Evolutionary conservation across 2,113 vertebrate species (phyloP).

Genomic region (Tamias sibiricus): DNA sequence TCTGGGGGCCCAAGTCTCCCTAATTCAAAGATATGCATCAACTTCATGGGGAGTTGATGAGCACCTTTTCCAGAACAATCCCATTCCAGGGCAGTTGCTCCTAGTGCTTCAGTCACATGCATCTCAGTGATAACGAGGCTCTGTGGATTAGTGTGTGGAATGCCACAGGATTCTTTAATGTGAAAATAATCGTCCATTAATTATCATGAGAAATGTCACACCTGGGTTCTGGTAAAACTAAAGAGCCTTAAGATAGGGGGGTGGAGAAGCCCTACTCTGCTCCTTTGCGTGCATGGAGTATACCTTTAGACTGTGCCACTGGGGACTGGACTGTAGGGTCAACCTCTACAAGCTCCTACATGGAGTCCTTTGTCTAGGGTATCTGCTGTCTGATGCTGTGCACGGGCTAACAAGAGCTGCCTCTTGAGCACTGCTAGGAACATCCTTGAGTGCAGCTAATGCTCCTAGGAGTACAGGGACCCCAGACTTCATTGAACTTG

Average conservation of each 20-base stretch:
- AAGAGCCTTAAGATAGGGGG: neutral
- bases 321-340: neutral
- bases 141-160: neutral
- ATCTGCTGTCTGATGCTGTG: neutral
- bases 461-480: neutral
- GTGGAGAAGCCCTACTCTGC: neutral
- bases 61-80: neutral
- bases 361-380: neutral
- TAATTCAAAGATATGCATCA: neutral
- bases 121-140: neutral
- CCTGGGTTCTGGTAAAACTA: neutral
- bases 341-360: neutral
- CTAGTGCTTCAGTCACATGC: neutral
- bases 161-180: neutral
- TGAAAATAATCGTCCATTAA: neutral
- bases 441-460: neutral
- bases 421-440: neutral
- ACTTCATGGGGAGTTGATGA: neutral
- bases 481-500: neutral
- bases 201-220: neutral
- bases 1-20: neutral
- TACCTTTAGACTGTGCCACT: neutral
- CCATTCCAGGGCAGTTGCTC: neutral
- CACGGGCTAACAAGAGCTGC: neutral
- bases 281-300: no score